A percentile compares a stretch with the other conserved stretches of the same genome.
Evolutionary conservation across 2,113 vertebrate genomes (phyloP).

Genomic region (Lates calcarifer): DNA sequence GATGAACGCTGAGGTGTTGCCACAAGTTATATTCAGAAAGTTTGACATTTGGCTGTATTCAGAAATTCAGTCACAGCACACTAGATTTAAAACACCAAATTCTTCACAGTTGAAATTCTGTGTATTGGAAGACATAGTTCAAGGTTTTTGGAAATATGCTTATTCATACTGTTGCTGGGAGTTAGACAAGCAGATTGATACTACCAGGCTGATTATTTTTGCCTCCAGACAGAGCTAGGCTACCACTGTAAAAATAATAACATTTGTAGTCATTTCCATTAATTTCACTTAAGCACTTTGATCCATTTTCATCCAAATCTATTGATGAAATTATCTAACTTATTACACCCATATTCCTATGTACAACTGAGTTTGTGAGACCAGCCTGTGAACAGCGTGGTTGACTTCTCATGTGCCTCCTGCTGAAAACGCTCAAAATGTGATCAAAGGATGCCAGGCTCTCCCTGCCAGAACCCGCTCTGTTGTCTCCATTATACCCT

Average conservation of each 20-base stretch:
- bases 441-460: conserved; percentile 50
- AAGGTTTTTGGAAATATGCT: not conserved
- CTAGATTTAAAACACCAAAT: not conserved
- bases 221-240: no score
- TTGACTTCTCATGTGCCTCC: conserved; percentile 27
- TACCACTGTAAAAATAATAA: not conserved
- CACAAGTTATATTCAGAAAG: conserved; percentile 20
- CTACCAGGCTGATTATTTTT: not conserved
- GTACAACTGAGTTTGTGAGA: not conserved
- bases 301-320: not conserved
- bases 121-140: not conserved
- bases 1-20: conserved; percentile 1
- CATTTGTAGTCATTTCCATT: not conserved
- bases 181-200: not conserved
- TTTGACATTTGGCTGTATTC: not conserved
- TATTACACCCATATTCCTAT: not conserved
- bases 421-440: conserved; percentile 22
- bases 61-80: not conserved
- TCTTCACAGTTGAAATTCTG: not conserved
- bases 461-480: conserved; percentile 18
- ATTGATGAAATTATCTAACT: not conserved
- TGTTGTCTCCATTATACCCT: conserved; percentile 31
- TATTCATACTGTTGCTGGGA: not conserved
- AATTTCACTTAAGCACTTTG: not conserved
- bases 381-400: not conserved